Evolutionary conservation across 2,797 vertebrate species (phyloP), one percentile per base, ranked within the genome.

Genomic region (Danio kyathit): DNA sequence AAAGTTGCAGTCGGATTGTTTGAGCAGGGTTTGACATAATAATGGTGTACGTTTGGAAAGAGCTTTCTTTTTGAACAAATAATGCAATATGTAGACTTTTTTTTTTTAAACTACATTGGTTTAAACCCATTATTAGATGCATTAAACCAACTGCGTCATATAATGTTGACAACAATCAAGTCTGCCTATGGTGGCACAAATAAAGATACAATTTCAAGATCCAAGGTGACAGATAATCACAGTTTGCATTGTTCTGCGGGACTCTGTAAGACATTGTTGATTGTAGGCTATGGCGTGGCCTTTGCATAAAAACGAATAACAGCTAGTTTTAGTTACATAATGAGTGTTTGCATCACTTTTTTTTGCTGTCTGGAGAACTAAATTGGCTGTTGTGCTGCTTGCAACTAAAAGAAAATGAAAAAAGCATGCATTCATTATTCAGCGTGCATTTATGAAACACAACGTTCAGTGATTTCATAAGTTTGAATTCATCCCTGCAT

Each of bases 371-470:
- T 80, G 17, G 11, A 48, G 10, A 70, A 70, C 11, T 66, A 60
- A 51, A 71, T 61, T 11, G 21, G 16, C 43, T 49, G 10, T 71
- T 56, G 4, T 59, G 7, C 16, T 8, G 19, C 41, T 59, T 69
- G 64, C 41, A 69, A 38, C 17, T 75, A 59, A 57, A 29, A 52
- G 13, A 56, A 56, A 5, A 6, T 0, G 7, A 9, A 19, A 78
- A 59, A 49, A 59, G 29, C 44, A 79, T 41, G n/a, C 29, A 78
- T 78, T 78, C 56, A 70, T 78, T 65, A 76, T 65, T 78, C 11
- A 41, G 16, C 11, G 41, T 60, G 44, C 49, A 40, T 51, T 57
- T 29, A 57, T 48, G 63, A 70, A 79, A 61, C 29, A 7, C 52
- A 43, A 60, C 38, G 65, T 70, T 78, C 65, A 60, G n/a, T 40